Evolutionary conservation across 2,797 vertebrate species (phyloP).

Genomic region (Coilia nasus): DNA sequence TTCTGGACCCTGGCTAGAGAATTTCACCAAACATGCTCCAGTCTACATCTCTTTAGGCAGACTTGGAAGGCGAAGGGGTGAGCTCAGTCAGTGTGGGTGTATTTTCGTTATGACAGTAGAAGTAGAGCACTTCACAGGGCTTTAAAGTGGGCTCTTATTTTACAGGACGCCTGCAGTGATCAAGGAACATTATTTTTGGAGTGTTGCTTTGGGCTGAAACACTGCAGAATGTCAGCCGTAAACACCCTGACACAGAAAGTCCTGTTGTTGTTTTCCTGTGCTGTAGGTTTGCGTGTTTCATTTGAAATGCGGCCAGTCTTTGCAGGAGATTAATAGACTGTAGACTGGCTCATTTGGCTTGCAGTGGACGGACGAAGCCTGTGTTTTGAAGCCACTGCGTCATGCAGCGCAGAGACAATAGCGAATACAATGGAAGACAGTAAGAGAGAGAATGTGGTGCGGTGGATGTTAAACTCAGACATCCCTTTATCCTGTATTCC

Average conservation of each 20-base stretch:
- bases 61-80: not conserved
- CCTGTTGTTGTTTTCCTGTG: not conserved
- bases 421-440: too few species aligned
- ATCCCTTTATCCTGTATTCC: not conserved
- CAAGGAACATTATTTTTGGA: not conserved
- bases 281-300: not conserved
- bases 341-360: not conserved
- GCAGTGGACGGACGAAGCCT: not conserved
- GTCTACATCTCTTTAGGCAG: too few species aligned
- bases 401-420: not conserved
- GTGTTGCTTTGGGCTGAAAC: not conserved
- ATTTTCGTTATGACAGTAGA: not conserved
- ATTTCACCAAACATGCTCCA: too few species aligned
- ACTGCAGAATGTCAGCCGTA: not conserved
- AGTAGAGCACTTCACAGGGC: not conserved
- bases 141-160: too few species aligned
- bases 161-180: not conserved
- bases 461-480: not conserved
- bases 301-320: not conserved
- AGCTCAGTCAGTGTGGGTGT: not conserved
- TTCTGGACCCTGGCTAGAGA: too few species aligned
- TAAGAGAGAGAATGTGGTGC: not conserved
- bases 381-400: constrained; percentile 7
- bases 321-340: not conserved
- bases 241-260: not conserved